These are phyloP conservation scores for Belgica antarctica DNA, from an alignment of 2,888 invertebrate genomes.

Conservation along the genomic window DNA sequence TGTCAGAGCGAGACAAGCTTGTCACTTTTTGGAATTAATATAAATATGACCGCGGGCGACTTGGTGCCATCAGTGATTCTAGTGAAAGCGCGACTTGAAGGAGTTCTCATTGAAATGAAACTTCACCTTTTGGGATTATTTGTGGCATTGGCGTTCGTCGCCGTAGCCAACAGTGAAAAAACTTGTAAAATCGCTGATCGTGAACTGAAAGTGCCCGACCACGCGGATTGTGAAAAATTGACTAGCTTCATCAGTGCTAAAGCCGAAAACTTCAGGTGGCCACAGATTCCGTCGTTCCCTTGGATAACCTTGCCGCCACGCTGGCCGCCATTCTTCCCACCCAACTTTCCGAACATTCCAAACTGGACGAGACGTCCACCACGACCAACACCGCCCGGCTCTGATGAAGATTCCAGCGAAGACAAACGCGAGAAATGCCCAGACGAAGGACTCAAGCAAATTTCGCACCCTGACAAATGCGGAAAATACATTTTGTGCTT, in stretches of 20 bases:
- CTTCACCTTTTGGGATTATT: neutral
- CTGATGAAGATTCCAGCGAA: no score
- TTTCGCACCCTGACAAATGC: neutral
- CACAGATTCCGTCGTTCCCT: constrained; percentile 15
- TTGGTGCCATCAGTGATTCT: neutral
- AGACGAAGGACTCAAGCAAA: neutral
- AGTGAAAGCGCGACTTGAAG: neutral
- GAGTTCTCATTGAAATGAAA: neutral
- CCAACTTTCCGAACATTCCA: constrained; percentile 15
- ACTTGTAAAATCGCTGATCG: neutral
- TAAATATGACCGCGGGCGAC: neutral
- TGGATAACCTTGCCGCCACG: neutral
- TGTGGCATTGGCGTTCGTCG: neutral
- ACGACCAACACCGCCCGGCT: no score
- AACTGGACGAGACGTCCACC: no score
- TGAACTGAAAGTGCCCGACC: neutral
- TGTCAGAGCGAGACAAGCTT: neutral
- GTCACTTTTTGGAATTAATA: neutral
- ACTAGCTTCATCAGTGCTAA: neutral
- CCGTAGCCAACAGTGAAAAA: neutral
- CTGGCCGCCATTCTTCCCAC: neutral
- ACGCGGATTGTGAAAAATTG: constrained; percentile 1
- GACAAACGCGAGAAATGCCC: neutral
- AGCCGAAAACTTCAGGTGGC: neutral
- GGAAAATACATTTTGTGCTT: neutral